Evolutionary conservation across 2,797 vertebrate genomes (phyloP).

Genomic region (Lemur catta): DNA sequence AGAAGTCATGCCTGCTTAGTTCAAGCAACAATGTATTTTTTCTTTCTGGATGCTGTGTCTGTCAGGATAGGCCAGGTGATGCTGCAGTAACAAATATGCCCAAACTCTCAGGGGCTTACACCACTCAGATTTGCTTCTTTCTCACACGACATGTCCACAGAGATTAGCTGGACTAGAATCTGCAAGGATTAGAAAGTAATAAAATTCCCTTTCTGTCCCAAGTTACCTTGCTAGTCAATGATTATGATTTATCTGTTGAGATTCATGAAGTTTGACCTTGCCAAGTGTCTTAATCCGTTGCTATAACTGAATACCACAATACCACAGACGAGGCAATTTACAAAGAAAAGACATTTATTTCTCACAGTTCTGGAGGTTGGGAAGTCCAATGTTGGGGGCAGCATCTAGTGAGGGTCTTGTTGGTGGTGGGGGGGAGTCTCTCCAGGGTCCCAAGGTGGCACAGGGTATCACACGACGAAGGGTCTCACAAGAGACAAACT

Average conservation of each 20-base stretch:
- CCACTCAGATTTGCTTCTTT: not conserved
- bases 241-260: not conserved
- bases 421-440: not conserved
- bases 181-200: not conserved
- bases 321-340: not conserved
- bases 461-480: not conserved
- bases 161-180: not conserved
- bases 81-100: not conserved
- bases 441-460: not conserved
- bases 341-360: not conserved
- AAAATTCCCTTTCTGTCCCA: not conserved
- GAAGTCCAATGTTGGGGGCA: not conserved
- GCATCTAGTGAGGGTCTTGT: not conserved
- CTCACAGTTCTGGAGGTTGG: not conserved
- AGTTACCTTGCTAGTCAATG: not conserved
- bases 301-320: not conserved
- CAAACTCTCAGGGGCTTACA: not conserved
- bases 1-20: no score
- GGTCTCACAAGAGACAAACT: not conserved
- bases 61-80: not conserved
- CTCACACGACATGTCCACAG: not conserved
- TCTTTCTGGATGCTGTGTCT: not conserved
- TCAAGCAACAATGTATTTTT: not conserved
- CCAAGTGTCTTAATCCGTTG: not conserved
- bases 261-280: slow-evolving; percentile 26